Evolutionary conservation across 2,888 invertebrate genomes (phyloP).

Genomic region (Sarcophaga variegata): DNA sequence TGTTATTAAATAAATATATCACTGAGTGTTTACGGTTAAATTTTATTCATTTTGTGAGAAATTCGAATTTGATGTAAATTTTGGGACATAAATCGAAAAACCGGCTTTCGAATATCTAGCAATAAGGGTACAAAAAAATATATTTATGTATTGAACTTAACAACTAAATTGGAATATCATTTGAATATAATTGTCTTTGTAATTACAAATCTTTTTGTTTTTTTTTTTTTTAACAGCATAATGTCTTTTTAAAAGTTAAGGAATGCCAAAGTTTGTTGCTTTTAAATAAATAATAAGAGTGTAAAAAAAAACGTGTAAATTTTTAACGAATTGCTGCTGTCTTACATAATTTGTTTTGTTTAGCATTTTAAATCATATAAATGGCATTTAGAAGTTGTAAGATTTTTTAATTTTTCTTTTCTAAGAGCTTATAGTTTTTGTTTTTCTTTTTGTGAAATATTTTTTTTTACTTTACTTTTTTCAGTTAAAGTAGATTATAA

Average conservation of each 20-base stretch:
- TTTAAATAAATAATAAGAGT: not conserved
- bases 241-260: slow-evolving; percentile 35
- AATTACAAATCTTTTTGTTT: not conserved
- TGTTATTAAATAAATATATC: slow-evolving; percentile 57
- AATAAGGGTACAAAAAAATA: not conserved
- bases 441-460: slow-evolving; percentile 31
- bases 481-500: slow-evolving; percentile 32
- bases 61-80: slow-evolving; percentile 52
- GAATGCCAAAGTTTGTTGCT: slow-evolving; percentile 59
- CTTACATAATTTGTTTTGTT: slow-evolving; percentile 15
- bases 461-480: slow-evolving; percentile 30
- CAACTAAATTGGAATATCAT: slow-evolving; percentile 65
- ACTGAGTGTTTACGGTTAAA: slow-evolving; percentile 49
- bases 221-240: not conserved
- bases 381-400: slow-evolving; percentile 18
- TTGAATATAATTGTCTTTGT: slow-evolving; percentile 55
- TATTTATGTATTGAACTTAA: slow-evolving; percentile 20
- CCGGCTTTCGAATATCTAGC: slow-evolving; percentile 59
- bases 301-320: slow-evolving; percentile 42
- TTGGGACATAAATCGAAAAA: slow-evolving; percentile 59
- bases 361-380: slow-evolving; percentile 50
- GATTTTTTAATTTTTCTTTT: slow-evolving; percentile 32
- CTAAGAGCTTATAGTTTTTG: not conserved
- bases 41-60: slow-evolving; percentile 38
- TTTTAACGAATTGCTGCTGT: slow-evolving; percentile 68